A percentile compares a stretch with the other conserved stretches of the same genome.
Conservation (phyloP, 2,888 invertebrate species). For the Acleris holmiana region DNA sequence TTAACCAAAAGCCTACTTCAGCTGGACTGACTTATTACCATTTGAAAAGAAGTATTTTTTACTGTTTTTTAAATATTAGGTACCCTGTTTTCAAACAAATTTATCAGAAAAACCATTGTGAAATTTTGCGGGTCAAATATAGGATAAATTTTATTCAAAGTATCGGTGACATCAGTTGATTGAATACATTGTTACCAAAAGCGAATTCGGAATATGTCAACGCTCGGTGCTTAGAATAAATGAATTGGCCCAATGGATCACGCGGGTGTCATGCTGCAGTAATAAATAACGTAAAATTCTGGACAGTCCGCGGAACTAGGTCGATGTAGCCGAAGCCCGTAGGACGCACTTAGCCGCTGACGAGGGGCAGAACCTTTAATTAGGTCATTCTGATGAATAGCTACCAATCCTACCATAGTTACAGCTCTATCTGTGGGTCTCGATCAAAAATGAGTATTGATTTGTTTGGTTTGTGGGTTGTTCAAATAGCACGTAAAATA, state of each 20-base stretch:
- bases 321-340: conserved; percentile 16
- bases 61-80: too few species aligned
- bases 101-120: conserved; percentile 19
- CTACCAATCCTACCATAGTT: too few species aligned
- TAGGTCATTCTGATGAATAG: too few species aligned
- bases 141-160: conserved; percentile 31
- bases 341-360: conserved; percentile 2
- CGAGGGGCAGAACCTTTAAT: background rate
- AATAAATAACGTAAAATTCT: conserved; percentile 55
- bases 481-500: too few species aligned
- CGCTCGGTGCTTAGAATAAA: conserved; percentile 53
- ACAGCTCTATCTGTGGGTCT: too few species aligned
- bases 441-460: too few species aligned
- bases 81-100: background rate
- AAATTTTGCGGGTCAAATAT: conserved; percentile 26
- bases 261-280: conserved; percentile 52
- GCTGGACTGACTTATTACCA: too few species aligned
- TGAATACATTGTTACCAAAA: conserved; percentile 40
- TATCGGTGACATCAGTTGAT: conserved; percentile 42
- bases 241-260: conserved; percentile 60
- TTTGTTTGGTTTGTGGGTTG: too few species aligned
- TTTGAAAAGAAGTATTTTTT: too few species aligned
- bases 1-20: too few species aligned
- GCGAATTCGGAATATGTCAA: conserved; percentile 55
- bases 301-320: conserved; percentile 38